Conservation (phyloP, 2,797 vertebrate species). For the Myripristis murdjan region DNA sequence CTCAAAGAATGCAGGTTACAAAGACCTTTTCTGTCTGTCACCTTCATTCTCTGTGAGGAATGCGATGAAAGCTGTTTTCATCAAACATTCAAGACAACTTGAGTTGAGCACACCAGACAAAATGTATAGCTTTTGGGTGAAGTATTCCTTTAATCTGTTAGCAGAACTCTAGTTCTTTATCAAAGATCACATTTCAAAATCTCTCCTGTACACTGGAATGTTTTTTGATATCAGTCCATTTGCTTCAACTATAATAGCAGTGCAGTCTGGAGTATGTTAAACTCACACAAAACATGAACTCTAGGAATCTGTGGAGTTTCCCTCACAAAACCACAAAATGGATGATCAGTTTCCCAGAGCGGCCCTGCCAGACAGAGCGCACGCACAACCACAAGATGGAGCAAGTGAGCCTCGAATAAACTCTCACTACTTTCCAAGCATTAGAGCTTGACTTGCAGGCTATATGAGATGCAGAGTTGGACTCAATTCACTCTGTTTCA, state of each 20-base stretch:
- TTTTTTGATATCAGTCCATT: not conserved
- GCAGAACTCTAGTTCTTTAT: not conserved
- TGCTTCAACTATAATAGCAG: not conserved
- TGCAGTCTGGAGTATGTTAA: not conserved
- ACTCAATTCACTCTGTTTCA: not conserved
- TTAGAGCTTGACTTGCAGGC: not conserved
- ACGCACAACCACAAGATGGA: conserved; percentile 72
- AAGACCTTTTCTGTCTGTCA: too few relatives aligned
- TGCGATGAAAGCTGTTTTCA: too few relatives aligned
- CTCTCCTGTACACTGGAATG: too few relatives aligned
- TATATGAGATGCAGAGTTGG: not conserved
- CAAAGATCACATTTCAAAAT: too few relatives aligned
- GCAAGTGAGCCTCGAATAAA: conserved; percentile 35
- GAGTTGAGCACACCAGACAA: too few relatives aligned
- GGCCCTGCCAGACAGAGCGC: not conserved
- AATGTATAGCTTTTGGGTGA: too few relatives aligned
- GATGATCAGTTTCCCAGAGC: conserved; percentile 36
- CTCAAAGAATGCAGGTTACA: too few relatives aligned
- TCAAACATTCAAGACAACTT: too few relatives aligned
- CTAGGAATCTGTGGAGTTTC: not conserved
- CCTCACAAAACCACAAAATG: conserved; percentile 65
- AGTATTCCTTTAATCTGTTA: not conserved
- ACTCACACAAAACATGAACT: not conserved
- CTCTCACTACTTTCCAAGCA: not conserved
- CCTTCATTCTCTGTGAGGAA: too few relatives aligned